Conservation (phyloP, 2,797 vertebrate species). For the Brotula barbata region DNA sequence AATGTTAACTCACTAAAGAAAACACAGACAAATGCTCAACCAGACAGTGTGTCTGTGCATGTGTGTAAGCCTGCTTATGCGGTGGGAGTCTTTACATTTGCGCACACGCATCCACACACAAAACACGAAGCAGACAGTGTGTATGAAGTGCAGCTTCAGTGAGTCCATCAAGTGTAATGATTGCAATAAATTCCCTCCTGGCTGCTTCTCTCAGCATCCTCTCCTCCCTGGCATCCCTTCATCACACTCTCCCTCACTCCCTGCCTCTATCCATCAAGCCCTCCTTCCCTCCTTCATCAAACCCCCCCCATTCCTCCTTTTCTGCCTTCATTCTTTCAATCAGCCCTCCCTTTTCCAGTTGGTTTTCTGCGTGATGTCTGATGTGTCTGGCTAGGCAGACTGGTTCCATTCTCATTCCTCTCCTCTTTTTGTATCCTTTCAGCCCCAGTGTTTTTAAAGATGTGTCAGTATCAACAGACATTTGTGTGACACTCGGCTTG, state of each 20-base stretch:
- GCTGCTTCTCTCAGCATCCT: conserved; percentile 68
- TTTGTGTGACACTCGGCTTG: conserved; percentile 21
- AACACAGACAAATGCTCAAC: conserved; percentile 46
- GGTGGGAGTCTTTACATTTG: conserved; percentile 19
- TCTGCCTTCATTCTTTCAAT: conserved; percentile 48
- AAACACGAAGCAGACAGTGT: conserved; percentile 63
- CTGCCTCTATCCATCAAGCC: conserved; percentile 47
- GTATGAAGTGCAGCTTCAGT: conserved; percentile 69
- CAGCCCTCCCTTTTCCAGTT: conserved; percentile 5
- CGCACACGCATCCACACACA: conserved; percentile 27
- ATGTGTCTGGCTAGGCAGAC: conserved; percentile 23
- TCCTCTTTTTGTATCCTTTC: not conserved
- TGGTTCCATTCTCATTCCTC: not conserved
- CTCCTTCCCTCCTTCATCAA: conserved; percentile 15
- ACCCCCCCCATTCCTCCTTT: conserved; percentile 21
- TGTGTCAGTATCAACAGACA: conserved; percentile 10
- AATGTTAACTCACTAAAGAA: conserved; percentile 58
- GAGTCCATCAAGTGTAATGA: conserved; percentile 78
- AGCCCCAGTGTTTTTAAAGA: conserved; percentile 3
- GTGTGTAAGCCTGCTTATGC: not conserved
- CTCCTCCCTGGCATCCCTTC: conserved; percentile 50
- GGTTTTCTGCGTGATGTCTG: conserved; percentile 38
- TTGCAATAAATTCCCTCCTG: conserved; percentile 74
- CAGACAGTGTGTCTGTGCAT: conserved; percentile 25
- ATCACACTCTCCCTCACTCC: conserved; percentile 42